These are phyloP conservation scores for Epinephelus fuscoguttatus DNA, from an alignment of 2,113 vertebrate genomes.

Conservation along the genomic window DNA sequence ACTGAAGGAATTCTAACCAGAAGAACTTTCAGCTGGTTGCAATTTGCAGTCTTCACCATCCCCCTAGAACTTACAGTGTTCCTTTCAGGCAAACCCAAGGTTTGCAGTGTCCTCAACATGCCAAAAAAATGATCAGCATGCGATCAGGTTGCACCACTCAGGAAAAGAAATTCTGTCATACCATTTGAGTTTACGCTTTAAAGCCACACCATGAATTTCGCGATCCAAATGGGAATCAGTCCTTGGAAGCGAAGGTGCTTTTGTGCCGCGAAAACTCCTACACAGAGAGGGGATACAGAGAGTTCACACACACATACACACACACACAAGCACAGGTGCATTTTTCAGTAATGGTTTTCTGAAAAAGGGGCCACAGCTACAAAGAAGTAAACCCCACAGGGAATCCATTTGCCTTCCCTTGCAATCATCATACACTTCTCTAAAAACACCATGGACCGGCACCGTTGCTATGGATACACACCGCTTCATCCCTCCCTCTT, in stretches of 20 bases:
- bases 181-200: not conserved
- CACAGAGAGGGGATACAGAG: not conserved
- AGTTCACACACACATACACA: not conserved
- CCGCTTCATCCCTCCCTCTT: constrained; percentile 18
- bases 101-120: too few relatives aligned
- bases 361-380: constrained; percentile 51
- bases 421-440: constrained; percentile 68
- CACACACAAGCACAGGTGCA: constrained; percentile 11
- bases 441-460: constrained; percentile 48
- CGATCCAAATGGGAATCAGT: not conserved
- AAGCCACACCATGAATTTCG: not conserved
- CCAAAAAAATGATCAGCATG: not conserved
- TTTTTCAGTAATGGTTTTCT: constrained; percentile 55
- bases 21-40: too few relatives aligned
- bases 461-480: constrained; percentile 70
- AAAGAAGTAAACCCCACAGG: constrained; percentile 62
- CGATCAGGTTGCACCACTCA: not conserved
- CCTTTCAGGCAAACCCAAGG: not conserved
- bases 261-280: not conserved
- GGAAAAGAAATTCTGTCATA: not conserved
- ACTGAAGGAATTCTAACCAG: too few relatives aligned
- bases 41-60: too few relatives aligned
- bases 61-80: too few relatives aligned
- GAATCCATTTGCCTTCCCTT: constrained; percentile 62
- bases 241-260: not conserved